These are phyloP conservation scores for Elephantulus edwardii DNA, from an alignment of 2,113 vertebrate species.

Conservation along the genomic window DNA sequence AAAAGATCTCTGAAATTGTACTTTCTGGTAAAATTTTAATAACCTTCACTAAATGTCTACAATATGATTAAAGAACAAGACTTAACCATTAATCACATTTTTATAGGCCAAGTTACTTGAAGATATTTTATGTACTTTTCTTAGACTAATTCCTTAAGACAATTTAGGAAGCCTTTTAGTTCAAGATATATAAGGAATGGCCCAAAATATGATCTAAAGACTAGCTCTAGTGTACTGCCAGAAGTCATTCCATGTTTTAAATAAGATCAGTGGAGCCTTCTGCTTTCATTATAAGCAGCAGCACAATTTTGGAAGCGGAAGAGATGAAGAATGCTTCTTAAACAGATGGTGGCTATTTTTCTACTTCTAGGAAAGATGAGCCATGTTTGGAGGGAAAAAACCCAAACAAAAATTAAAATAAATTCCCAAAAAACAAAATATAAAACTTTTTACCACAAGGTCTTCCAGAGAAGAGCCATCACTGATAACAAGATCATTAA, in stretches of 20 bases:
- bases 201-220: conserved; percentile 37
- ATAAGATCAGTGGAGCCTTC: not conserved
- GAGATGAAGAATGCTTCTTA: conserved; percentile 56
- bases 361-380: conserved; percentile 40
- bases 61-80: conserved; percentile 44
- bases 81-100: conserved; percentile 25
- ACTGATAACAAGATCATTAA: conserved; percentile 90
- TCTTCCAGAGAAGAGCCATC: conserved; percentile 88
- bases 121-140: not conserved
- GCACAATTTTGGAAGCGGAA: conserved; percentile 40
- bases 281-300: conserved; percentile 32
- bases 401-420: too few relatives aligned
- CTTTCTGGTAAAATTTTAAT: conserved; percentile 11
- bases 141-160: conserved; percentile 18
- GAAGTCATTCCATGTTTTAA: conserved; percentile 34
- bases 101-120: conserved; percentile 23
- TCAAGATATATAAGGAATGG: conserved; percentile 11
- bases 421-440: conserved; percentile 75
- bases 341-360: conserved; percentile 50
- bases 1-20: conserved; percentile 20
- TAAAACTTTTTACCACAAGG: conserved; percentile 86
- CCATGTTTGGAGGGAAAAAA: too few relatives aligned
- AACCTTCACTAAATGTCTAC: conserved; percentile 43
- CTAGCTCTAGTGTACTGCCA: conserved; percentile 14
- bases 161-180: conserved; percentile 5